Evolutionary conservation across 2,113 vertebrate genomes (phyloP), one percentile per base, ranked within the genome.

Genomic region (Chascanopsetta lugubris): DNA sequence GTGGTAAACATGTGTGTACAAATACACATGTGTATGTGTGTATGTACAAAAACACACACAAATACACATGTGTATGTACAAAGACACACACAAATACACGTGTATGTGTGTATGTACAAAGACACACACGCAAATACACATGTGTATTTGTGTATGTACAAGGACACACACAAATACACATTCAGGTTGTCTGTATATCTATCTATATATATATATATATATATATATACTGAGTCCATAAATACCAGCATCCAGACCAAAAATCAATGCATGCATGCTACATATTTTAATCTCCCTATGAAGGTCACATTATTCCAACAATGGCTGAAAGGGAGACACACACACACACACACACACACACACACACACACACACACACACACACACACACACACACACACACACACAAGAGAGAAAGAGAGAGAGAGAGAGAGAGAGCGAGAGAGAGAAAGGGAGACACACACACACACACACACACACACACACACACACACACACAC

Each of bases 281-380:
- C 85, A 88, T 88, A 89, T 88, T 89, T 89, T 82, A 80, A 87
- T 88, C 83, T 87, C 75, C 70, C 70, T 63, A 84, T 88, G 88
- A 91, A 90, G 88, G 88, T 90, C 90, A 88, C 80, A 85, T 86
- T 84, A 82, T 70, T 73, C 58, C 75, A 69, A 69, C 79, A 79
- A 53, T 17, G 75, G 69, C 65, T 75, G 61, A 57, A 67, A 77
- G 72, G 67, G 56, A 11, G 27, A 34, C 53, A 20, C 49, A 27
- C 27, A 53, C 45, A 46, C 63, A 32, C 40, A 25, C 17, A 50
- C 47, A 64, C 18, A 17, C 68, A 40, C 59, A 61, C n/a, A n/a
- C n/a, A n/a, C n/a, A n/a, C n/a, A n/a, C n/a, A n/a, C n/a, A n/a
- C n/a, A n/a, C n/a, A n/a, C n/a, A n/a, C n/a, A n/a, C n/a, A n/a